Percentiles rank a stretch among this genome's conserved stretches.
Evolutionary conservation across 1,140 invertebrate species (phyloP).

Genomic region (Manduca sexta): DNA sequence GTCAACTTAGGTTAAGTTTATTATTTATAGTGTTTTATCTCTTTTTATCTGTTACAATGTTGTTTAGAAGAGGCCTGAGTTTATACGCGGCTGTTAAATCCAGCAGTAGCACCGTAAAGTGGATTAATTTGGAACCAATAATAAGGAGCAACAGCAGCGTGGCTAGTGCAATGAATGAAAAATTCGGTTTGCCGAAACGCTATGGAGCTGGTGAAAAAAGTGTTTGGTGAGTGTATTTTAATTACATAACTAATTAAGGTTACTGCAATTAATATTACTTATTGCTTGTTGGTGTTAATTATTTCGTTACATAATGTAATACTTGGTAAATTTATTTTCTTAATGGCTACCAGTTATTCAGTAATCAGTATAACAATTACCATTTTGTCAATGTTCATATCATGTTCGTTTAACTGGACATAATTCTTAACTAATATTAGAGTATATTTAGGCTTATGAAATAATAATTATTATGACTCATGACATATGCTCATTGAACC

Average conservation of each 20-base stretch:
- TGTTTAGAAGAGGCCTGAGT: slow-evolving; percentile 41
- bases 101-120: slow-evolving; percentile 5
- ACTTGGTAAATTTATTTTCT: too few relatives aligned
- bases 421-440: too few relatives aligned
- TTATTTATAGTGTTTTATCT: slow-evolving; percentile 15
- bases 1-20: slow-evolving; percentile 24
- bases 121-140: slow-evolving; percentile 6
- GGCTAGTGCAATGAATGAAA: slow-evolving; percentile 48
- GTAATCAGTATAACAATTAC: too few relatives aligned
- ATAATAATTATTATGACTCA: too few relatives aligned
- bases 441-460: too few relatives aligned
- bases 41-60: slow-evolving; percentile 23
- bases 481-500: too few relatives aligned
- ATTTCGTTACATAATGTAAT: too few relatives aligned
- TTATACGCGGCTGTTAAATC: slow-evolving; percentile 19
- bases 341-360: too few relatives aligned
- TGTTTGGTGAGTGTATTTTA: slow-evolving; percentile 65
- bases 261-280: background rate
- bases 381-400: too few relatives aligned
- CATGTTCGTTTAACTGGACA: too few relatives aligned
- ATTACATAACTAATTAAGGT: slow-evolving; percentile 1
- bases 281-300: too few relatives aligned
- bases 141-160: slow-evolving; percentile 12
- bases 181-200: slow-evolving; percentile 76
- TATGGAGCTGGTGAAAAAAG: slow-evolving; percentile 76